Evolutionary conservation across 2,113 vertebrate species (phyloP).

Genomic region (Chauna torquata): DNA sequence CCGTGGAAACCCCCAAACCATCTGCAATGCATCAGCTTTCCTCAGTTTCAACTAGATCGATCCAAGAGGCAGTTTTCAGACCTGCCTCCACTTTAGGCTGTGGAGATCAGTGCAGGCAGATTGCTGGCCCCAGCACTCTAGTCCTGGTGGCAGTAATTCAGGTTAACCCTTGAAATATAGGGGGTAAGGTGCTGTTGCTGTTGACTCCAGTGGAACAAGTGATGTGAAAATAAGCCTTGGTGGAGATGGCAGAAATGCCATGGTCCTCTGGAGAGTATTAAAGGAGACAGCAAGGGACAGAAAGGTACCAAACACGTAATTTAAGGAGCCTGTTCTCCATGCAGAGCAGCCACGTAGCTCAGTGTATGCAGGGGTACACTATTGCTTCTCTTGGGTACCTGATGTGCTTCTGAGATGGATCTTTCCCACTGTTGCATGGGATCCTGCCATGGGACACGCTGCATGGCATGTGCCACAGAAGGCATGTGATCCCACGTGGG

Average conservation of each 20-base stretch:
- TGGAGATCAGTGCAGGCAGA: accelerated
- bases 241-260: neutral
- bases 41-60: accelerated
- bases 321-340: neutral
- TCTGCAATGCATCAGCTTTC: neutral
- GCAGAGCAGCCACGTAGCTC: neutral
- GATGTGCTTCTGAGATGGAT: accelerated
- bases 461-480: too few relatives aligned
- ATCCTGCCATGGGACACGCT: neutral
- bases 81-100: neutral
- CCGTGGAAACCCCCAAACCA: neutral
- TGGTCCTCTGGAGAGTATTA: neutral
- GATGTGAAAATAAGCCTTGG: neutral
- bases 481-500: neutral
- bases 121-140: neutral
- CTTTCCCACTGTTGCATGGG: neutral
- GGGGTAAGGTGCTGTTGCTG: neutral
- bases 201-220: neutral
- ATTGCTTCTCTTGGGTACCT: neutral
- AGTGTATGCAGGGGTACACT: neutral
- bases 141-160: neutral
- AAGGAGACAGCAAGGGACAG: neutral
- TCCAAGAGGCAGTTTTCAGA: neutral
- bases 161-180: neutral
- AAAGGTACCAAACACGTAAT: neutral